phyloP scores from a whole-genome alignment of 2,888 invertebrate genomes.

The Protophormia terraenovae region DNA sequence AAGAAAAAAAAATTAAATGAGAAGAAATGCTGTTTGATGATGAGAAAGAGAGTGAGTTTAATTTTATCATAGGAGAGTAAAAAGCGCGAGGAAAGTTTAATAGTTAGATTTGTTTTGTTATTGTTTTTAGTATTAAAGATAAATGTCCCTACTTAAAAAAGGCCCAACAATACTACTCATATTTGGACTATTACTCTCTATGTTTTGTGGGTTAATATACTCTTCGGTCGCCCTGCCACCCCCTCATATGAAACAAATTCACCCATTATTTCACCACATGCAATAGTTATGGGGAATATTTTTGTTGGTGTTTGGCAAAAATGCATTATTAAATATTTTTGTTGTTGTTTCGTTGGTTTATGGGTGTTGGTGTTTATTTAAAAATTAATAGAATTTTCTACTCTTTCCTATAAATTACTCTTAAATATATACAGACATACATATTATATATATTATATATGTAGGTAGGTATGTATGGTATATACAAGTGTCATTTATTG shows the following conservation, averaged over 20 bases:
- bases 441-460: no score
- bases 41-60: neutral
- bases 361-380: constrained; percentile 73
- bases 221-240: neutral
- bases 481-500: constrained; percentile 20
- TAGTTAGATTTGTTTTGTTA: constrained; percentile 16
- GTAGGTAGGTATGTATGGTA: neutral
- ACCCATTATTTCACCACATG: neutral
- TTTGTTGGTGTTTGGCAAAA: constrained; percentile 65
- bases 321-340: constrained; percentile 67
- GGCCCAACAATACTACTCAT: constrained; percentile 18
- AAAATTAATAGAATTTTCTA: constrained; percentile 78
- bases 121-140: constrained; percentile 35
- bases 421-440: neutral
- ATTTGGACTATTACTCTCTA: no score
- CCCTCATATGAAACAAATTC: neutral
- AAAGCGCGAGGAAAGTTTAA: constrained; percentile 19
- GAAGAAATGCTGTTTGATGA: constrained; percentile 17
- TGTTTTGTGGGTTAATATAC: constrained; percentile 11
- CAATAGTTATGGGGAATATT: constrained; percentile 17
- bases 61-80: constrained; percentile 25
- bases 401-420: constrained; percentile 67
- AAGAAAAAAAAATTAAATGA: constrained; percentile 9
- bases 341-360: constrained; percentile 32
- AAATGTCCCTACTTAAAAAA: constrained; percentile 51